Evolutionary conservation across 2,113 vertebrate genomes (phyloP).

Genomic region (Engraulis encrasicolus): DNA sequence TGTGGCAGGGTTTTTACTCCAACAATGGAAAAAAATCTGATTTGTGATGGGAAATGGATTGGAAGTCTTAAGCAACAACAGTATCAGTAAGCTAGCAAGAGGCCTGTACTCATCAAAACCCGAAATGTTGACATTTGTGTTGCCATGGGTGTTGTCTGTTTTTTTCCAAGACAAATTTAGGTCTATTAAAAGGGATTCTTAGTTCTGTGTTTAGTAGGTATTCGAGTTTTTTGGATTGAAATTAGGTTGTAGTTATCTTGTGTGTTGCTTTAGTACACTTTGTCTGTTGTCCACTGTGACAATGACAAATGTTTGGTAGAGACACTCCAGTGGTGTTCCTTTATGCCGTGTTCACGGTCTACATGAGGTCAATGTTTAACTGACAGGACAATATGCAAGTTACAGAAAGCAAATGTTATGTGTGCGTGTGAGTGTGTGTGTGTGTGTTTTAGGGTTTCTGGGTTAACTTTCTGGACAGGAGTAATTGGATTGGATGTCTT

Average conservation of each 20-base stretch:
- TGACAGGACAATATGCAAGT: neutral
- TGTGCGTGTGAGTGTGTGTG: neutral
- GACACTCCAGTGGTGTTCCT: neutral
- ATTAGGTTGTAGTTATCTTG: too few relatives aligned
- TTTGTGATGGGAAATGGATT: neutral
- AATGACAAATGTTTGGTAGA: neutral
- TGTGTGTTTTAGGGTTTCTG: neutral
- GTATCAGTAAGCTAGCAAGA: neutral
- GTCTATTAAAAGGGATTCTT: too few relatives aligned
- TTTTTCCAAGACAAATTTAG: neutral
- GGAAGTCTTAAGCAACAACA: neutral
- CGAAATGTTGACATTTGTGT: neutral
- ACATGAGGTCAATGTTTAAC: conserved; percentile 29
- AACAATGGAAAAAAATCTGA: neutral
- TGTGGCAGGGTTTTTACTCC: too few relatives aligned
- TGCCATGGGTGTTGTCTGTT: neutral
- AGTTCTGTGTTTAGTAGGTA: too few relatives aligned
- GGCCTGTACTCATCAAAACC: neutral
- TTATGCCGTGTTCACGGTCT: neutral
- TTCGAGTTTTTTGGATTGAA: too few relatives aligned
- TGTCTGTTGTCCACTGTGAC: neutral
- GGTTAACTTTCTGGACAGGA: neutral
- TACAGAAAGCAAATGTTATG: neutral
- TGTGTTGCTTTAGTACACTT: neutral
- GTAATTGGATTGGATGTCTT: neutral